These are phyloP conservation scores for Eidolon helvum DNA, from an alignment of 2,113 vertebrate genomes.

Conservation along the genomic window DNA sequence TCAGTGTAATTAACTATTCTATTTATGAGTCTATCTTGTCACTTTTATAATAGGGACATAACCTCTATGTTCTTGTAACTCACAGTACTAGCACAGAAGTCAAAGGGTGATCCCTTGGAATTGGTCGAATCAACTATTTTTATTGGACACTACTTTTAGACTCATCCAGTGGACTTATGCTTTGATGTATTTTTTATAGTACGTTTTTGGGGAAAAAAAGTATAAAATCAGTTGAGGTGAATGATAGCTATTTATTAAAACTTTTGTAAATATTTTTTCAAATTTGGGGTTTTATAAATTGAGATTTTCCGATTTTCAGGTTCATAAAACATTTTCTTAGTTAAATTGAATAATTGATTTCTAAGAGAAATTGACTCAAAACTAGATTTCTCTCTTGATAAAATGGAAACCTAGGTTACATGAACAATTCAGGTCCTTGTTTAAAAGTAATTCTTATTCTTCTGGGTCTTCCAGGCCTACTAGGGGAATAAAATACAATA, in stretches of 20 bases:
- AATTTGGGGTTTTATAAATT: not conserved
- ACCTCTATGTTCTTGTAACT: not conserved
- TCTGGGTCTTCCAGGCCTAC: not conserved
- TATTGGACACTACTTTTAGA: not conserved
- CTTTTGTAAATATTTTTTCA: not conserved
- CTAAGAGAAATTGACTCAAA: conserved; percentile 43
- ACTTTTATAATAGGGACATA: not conserved
- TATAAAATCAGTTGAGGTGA: not conserved
- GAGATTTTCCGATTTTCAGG: conserved; percentile 7
- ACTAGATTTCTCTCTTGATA: not conserved
- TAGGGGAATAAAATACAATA: not conserved
- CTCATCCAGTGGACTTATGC: accelerated
- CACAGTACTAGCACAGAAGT: not conserved
- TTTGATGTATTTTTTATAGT: not conserved
- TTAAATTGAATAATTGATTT: not conserved
- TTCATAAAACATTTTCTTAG: not conserved
- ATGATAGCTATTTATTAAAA: not conserved
- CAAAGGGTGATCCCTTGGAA: not conserved
- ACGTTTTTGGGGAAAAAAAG: not conserved
- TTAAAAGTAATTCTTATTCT: conserved; percentile 35
- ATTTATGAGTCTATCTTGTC: not conserved
- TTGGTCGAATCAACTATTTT: not conserved
- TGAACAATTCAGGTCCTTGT: conserved; percentile 22
- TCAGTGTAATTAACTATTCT: not conserved
- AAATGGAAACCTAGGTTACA: not conserved